Percentiles rank a stretch among this genome's conserved stretches.
phyloP scores from a whole-genome alignment of 2,888 invertebrate species.

The Hypomecis punctinalis region DNA sequence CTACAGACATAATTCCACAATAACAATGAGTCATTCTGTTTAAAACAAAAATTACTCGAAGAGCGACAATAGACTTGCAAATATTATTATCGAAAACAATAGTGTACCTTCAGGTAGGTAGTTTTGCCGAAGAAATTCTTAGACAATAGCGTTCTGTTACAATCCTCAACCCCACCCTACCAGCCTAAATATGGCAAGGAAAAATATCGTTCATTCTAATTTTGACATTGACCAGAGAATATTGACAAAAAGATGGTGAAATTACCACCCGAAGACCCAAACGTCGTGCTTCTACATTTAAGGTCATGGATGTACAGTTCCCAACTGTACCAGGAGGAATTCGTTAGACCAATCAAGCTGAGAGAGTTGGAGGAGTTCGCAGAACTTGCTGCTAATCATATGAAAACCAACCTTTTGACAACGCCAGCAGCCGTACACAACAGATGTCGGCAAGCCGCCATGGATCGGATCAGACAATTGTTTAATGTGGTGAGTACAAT shows the following conservation, averaged over 20 bases:
- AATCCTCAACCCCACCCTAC: slow-evolving; percentile 21
- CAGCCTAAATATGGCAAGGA: slow-evolving; percentile 5
- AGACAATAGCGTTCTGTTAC: slow-evolving; percentile 38
- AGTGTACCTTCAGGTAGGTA: slow-evolving; percentile 11
- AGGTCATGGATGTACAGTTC: slow-evolving; percentile 9
- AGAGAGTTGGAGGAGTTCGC: slow-evolving; percentile 48
- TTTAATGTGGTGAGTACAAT: slow-evolving; percentile 47
- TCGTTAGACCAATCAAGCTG: slow-evolving; percentile 27
- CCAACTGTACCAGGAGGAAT: neutral
- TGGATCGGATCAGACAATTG: slow-evolving; percentile 47
- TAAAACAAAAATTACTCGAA: slow-evolving; percentile 10
- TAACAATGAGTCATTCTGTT: slow-evolving; percentile 5
- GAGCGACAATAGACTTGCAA: slow-evolving; percentile 4
- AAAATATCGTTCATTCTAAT: slow-evolving; percentile 9
- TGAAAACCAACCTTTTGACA: slow-evolving; percentile 20
- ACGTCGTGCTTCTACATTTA: neutral
- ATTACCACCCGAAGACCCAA: slow-evolving; percentile 37
- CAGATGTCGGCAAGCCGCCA: slow-evolving; percentile 39
- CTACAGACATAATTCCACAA: neutral
- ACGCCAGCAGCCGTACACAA: neutral
- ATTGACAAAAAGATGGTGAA: slow-evolving; percentile 43
- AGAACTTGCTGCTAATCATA: slow-evolving; percentile 36
- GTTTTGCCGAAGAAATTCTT: slow-evolving; percentile 39
- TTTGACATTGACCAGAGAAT: slow-evolving; percentile 10
- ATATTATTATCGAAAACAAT: slow-evolving; percentile 36